Evolutionary conservation across 2,888 invertebrate genomes (phyloP), one percentile per base, ranked within the genome.

Genomic region (Portevinia maculata): DNA sequence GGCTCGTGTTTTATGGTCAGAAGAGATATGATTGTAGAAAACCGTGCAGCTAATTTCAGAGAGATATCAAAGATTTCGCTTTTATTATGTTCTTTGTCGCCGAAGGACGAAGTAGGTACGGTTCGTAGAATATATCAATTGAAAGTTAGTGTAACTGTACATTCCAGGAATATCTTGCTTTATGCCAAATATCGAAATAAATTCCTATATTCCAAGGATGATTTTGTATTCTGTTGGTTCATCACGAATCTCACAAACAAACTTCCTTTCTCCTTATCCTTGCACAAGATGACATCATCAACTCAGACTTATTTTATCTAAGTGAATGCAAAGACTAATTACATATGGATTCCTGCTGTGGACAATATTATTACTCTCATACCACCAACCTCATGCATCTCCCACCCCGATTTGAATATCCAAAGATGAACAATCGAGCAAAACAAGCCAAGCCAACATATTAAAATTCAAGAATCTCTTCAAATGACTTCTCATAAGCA

Each of bases 41-140:
- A 74, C 50, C 41, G 57, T 74, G 55, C 32, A 67, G 74, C 67
- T 75, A 75, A 75, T 75, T 75, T 59, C 7, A 39, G 39, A 13
- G 24, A 13, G 13, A 28, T 24, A 15, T 28, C 50, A 44, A 17
- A 41, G 9, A 17, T 44, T 44, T 24, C 5, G 24, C 5, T 24
- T 24, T 5, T 24, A 3, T 24, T 24, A 3, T 24, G 2, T 24
- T 24, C 5, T 24, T 24, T 24, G 2, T 2, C 5, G 24, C 24
- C 24, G 24, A 24, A 24, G 24, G 24, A 24, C 24, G 24, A 24
- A 24, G 24, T 24, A 5, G 24, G 24, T 3, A 24, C 2, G 24
- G 24, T 5, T 24, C 24, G 24, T 24, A 5, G 24, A 24, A 24
- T 24, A n/a, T n/a, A n/a, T n/a, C n/a, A n/a, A n/a, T n/a, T n/a